A percentile compares a stretch with the other conserved stretches of the same genome.
phyloP scores from a whole-genome alignment of 2,113 vertebrate species.

The Cercopithecus mona region DNA sequence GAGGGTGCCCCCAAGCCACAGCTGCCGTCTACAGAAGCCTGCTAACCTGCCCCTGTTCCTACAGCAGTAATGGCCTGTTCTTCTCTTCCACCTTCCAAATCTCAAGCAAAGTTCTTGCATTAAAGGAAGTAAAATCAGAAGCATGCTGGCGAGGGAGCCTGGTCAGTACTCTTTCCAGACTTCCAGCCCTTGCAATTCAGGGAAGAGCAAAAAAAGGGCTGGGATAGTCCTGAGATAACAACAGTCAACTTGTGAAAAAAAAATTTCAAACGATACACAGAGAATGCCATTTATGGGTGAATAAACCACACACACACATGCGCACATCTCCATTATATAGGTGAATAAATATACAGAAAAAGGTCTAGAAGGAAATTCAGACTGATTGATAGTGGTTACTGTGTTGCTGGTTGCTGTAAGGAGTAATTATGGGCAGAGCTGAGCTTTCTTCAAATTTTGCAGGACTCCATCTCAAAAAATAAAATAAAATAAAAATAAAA shows the following conservation, averaged over 20 bases:
- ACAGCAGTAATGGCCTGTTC: not conserved
- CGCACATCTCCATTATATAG: not conserved
- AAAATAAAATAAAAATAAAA: not conserved
- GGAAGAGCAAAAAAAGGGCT: not conserved
- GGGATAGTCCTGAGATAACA: not conserved
- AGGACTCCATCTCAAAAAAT: no score
- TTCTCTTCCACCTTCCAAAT: not conserved
- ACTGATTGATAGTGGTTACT: not conserved
- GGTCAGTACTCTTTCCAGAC: not conserved
- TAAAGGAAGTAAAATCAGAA: not conserved
- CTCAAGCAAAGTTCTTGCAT: not conserved
- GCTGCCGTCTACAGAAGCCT: rapidly evolving
- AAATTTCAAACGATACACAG: rapidly evolving
- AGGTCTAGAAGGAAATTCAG: not conserved
- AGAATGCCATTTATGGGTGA: not conserved
- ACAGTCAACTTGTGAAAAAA: rapidly evolving
- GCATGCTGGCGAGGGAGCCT: not conserved
- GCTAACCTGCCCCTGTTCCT: not conserved
- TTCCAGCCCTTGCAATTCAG: not conserved
- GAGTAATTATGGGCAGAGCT: not conserved
- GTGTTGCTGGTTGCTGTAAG: not conserved
- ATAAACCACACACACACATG: not conserved
- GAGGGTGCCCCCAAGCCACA: not conserved
- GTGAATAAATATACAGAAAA: not conserved
- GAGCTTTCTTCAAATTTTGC: not conserved